Conservation (phyloP, 2,113 vertebrate species). For the Lophotis ruficrista region DNA sequence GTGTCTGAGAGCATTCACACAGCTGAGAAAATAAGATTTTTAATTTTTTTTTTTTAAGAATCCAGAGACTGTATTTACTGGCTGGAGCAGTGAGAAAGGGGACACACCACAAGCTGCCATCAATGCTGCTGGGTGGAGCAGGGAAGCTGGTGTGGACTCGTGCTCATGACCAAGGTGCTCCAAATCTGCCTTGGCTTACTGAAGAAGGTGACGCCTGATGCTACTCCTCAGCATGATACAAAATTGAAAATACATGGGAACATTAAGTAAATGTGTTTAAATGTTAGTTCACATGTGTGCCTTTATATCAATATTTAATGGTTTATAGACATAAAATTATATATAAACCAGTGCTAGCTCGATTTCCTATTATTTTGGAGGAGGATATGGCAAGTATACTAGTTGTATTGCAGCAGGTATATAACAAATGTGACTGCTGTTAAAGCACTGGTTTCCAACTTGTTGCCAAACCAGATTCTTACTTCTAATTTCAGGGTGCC, state of each 20-base stretch:
- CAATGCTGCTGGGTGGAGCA: fast-evolving
- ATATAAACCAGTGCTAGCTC: neutral
- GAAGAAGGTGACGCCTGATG: neutral
- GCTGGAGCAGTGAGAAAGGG: neutral
- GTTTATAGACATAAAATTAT: neutral
- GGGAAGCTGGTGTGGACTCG: neutral
- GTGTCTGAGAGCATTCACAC: neutral
- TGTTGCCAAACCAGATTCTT: neutral
- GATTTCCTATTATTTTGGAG: neutral
- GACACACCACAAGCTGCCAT: fast-evolving
- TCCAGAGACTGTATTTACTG: neutral
- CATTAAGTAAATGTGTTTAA: neutral
- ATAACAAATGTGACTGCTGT: neutral
- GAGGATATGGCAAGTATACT: neutral
- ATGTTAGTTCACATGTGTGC: neutral
- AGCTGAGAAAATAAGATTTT: neutral
- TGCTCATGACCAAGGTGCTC: fast-evolving
- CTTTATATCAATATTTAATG: neutral
- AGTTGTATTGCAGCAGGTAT: neutral
- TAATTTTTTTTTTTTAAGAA: neutral
- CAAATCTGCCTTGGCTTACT: neutral
- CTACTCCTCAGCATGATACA: neutral
- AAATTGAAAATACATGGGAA: neutral
- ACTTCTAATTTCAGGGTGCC: neutral
- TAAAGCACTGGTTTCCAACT: neutral